Evolutionary conservation across 2,797 vertebrate species (phyloP).

Genomic region (Propithecus perrieri): DNA sequence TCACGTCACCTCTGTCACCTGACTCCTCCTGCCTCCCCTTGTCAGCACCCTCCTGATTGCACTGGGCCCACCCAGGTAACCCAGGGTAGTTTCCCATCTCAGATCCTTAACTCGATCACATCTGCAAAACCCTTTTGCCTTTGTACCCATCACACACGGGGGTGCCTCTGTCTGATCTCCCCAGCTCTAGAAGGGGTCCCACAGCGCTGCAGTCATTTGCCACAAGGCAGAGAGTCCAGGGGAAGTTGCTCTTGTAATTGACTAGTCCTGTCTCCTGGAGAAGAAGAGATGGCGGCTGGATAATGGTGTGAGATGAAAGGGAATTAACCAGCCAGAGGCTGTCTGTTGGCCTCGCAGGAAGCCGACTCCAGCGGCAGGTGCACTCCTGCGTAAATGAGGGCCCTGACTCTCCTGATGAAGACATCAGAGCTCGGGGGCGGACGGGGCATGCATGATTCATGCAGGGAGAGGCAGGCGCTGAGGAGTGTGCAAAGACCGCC

Average conservation of each 20-base stretch:
- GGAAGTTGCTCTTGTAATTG: background rate
- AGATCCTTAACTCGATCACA: background rate
- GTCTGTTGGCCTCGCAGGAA: background rate
- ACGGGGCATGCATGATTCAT: fast-evolving
- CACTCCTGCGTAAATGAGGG: background rate
- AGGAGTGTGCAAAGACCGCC: fast-evolving
- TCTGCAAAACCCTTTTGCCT: background rate
- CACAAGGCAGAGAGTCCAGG: background rate
- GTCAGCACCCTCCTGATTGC: background rate
- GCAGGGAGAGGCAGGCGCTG: fast-evolving
- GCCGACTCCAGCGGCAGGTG: background rate
- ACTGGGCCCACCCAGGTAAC: background rate
- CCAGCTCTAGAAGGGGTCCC: background rate
- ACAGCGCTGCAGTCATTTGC: background rate
- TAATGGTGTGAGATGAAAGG: background rate
- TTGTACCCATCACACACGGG: background rate
- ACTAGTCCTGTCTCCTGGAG: background rate
- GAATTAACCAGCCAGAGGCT: background rate
- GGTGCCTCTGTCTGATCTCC: background rate
- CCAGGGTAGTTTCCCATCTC: background rate
- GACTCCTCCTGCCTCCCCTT: background rate
- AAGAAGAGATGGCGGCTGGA: background rate
- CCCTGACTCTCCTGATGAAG: background rate
- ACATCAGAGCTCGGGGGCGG: fast-evolving
- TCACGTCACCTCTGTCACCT: background rate